phyloP scores from a whole-genome alignment of 2,888 invertebrate genomes.

The Drosophila glabriapex region DNA sequence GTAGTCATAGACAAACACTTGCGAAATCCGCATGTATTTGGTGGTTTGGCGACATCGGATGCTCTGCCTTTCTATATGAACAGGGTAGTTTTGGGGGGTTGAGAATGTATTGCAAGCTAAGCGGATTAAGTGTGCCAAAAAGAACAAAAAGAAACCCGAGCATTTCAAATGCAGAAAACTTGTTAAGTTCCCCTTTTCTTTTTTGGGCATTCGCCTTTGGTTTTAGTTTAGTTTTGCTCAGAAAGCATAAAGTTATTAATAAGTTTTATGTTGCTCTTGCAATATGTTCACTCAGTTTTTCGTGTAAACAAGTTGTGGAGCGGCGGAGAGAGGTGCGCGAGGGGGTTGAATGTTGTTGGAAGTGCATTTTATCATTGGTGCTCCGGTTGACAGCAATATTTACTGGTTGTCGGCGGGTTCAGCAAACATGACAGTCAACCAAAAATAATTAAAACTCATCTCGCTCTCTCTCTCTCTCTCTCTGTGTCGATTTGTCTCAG shows the following conservation, averaged over 20 bases:
- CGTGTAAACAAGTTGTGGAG: slow-evolving; percentile 39
- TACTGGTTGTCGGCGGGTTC: slow-evolving; percentile 44
- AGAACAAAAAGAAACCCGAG: slow-evolving; percentile 14
- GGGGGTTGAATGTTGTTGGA: slow-evolving; percentile 5
- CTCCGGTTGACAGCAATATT: slow-evolving; percentile 73
- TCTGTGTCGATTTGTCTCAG: not conserved
- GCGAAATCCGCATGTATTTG: slow-evolving; percentile 11
- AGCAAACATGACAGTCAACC: slow-evolving; percentile 64
- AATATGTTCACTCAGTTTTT: slow-evolving; percentile 26
- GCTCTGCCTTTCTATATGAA: slow-evolving; percentile 5
- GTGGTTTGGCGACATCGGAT: slow-evolving; percentile 3
- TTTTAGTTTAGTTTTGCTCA: slow-evolving; percentile 55
- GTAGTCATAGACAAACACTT: slow-evolving; percentile 1
- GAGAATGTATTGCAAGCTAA: slow-evolving; percentile 45
- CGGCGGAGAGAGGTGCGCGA: rapidly evolving
- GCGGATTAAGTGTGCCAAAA: slow-evolving; percentile 63
- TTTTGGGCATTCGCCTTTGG: slow-evolving; percentile 12
- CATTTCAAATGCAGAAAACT: slow-evolving; percentile 57
- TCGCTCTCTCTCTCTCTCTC: slow-evolving; percentile 4
- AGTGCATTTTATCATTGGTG: slow-evolving; percentile 73
- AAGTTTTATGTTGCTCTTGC: slow-evolving; percentile 59
- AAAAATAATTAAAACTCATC: slow-evolving; percentile 74
- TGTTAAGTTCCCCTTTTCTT: slow-evolving; percentile 35
- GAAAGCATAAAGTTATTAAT: slow-evolving; percentile 76
- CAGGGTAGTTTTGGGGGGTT: too few species aligned